Conservation (phyloP, 2,113 vertebrate genomes). For the Apteryx mantelli region DNA sequence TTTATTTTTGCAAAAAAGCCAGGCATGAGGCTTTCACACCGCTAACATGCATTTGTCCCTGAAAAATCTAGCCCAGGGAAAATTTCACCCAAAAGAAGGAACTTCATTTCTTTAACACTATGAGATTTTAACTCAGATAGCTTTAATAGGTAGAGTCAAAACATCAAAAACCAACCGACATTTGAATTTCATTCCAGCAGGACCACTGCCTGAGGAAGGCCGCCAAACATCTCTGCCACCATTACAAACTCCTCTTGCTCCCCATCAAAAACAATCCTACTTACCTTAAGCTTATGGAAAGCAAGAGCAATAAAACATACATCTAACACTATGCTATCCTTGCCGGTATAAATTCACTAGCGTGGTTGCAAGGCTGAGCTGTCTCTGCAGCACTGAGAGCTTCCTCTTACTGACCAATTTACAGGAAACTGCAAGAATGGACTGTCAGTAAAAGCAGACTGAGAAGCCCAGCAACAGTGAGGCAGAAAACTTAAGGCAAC, state of each 20-base stretch:
- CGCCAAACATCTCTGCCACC: neutral
- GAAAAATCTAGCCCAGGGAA: neutral
- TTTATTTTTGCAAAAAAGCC: neutral
- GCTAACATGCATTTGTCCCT: neutral
- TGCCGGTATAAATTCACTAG: neutral
- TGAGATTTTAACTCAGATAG: neutral
- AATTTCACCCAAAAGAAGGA: neutral
- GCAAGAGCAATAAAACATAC: neutral
- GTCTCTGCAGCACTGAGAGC: neutral
- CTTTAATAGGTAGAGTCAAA: neutral
- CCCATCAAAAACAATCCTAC: neutral
- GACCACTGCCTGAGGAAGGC: neutral
- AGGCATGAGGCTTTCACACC: neutral
- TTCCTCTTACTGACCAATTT: conserved; percentile 51
- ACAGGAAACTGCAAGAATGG: conserved; percentile 56
- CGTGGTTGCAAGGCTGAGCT: neutral
- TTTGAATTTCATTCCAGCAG: neutral
- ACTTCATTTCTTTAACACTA: neutral
- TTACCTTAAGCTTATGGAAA: neutral
- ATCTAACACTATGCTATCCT: neutral
- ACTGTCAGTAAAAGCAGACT: neutral
- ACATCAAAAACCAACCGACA: neutral
- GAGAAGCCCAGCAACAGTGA: neutral
- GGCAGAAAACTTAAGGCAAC: neutral
- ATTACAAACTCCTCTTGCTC: neutral